Conservation (phyloP, 2,113 vertebrate genomes). For the Equus przewalskii region DNA sequence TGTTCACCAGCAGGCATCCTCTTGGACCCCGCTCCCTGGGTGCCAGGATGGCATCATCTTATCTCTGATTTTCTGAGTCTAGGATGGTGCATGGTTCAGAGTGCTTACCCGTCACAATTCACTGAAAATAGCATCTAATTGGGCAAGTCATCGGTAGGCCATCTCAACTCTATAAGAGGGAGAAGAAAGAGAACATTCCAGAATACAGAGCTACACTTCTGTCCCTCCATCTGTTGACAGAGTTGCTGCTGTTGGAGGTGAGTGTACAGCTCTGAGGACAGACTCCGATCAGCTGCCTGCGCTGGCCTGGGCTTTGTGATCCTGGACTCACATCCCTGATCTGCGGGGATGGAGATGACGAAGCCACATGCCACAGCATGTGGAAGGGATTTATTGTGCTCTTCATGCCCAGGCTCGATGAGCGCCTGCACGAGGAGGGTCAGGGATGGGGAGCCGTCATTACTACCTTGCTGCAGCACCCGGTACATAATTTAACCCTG, state of each 20-base stretch:
- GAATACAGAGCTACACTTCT: rapidly evolving
- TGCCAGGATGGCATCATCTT: rapidly evolving
- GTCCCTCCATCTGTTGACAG: rapidly evolving
- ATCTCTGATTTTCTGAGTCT: not conserved
- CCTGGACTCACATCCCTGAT: not conserved
- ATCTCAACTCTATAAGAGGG: no score
- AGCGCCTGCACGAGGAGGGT: rapidly evolving
- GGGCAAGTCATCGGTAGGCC: rapidly evolving
- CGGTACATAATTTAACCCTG: rapidly evolving
- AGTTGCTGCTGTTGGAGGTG: rapidly evolving
- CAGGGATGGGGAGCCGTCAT: rapidly evolving
- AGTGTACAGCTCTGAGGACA: not conserved
- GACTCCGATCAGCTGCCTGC: not conserved
- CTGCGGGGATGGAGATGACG: rapidly evolving
- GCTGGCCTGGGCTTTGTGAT: not conserved
- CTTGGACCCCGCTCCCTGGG: rapidly evolving
- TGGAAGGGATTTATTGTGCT: rapidly evolving
- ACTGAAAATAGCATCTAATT: rapidly evolving
- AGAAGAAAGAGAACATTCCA: not conserved
- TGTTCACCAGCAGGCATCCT: rapidly evolving
- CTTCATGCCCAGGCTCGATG: not conserved
- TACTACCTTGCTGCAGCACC: rapidly evolving
- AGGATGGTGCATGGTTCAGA: not conserved
- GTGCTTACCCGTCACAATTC: rapidly evolving
- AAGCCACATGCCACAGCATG: rapidly evolving